Evolutionary conservation across 2,797 vertebrate species (phyloP).

Genomic region (Trachops cirrhosus): DNA sequence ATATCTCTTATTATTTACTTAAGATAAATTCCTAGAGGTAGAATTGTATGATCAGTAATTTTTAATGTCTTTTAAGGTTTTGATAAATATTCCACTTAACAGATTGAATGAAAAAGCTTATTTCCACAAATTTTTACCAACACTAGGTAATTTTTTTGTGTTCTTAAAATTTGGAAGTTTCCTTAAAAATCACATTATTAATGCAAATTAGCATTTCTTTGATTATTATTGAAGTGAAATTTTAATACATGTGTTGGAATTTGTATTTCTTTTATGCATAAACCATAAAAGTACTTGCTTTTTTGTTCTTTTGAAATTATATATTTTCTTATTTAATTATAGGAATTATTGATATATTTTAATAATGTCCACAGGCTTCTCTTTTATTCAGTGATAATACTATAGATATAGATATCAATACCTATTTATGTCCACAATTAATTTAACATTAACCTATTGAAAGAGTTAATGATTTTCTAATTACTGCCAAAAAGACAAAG

Average conservation of each 20-base stretch:
- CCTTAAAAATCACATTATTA: background rate
- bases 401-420: background rate
- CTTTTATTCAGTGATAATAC: background rate
- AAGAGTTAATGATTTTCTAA: background rate
- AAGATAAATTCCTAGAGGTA: background rate
- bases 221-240: background rate
- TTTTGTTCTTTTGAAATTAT: background rate
- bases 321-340: constrained; percentile 4
- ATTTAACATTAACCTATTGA: background rate
- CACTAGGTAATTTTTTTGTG: background rate
- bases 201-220: background rate
- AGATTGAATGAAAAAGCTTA: background rate
- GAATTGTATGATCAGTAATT: background rate
- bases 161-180: background rate
- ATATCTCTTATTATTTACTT: background rate
- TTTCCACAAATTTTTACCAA: background rate
- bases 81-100: background rate
- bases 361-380: background rate
- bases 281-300: background rate
- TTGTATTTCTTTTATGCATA: background rate
- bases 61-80: background rate
- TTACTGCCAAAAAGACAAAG: background rate
- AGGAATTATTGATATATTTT: background rate
- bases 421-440: background rate
- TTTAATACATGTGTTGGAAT: background rate